Conservation (phyloP, 2,113 vertebrate species). For the Pimephales promelas region DNA sequence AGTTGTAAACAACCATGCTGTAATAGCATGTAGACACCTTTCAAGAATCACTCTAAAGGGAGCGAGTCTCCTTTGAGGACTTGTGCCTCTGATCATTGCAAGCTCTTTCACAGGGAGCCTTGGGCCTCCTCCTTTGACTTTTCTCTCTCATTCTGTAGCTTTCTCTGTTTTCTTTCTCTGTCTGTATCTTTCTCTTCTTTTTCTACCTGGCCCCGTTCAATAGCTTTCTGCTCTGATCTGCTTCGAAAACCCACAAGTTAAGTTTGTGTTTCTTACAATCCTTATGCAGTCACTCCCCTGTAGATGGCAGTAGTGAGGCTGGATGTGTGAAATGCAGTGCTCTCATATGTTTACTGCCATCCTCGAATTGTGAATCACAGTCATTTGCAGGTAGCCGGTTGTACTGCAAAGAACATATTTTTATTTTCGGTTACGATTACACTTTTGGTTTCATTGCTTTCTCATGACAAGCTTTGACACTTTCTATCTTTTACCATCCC, state of each 20-base stretch:
- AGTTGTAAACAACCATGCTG: slow-evolving; percentile 41
- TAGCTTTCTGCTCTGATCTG: slow-evolving; percentile 32
- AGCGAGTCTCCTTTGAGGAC: slow-evolving; percentile 50
- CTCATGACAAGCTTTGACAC: not conserved
- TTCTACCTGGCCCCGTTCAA: slow-evolving; percentile 37
- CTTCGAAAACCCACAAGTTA: not conserved
- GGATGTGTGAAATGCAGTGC: slow-evolving; percentile 3
- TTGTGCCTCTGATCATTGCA: slow-evolving; percentile 48
- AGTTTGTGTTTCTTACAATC: not conserved
- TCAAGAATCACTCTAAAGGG: slow-evolving; percentile 33
- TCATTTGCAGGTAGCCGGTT: slow-evolving; percentile 13
- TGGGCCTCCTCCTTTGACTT: slow-evolving; percentile 48
- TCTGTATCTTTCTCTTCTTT: slow-evolving; percentile 17
- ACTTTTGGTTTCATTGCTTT: not conserved
- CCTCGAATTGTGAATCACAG: not conserved
- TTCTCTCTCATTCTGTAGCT: slow-evolving; percentile 13
- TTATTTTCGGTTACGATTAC: not conserved
- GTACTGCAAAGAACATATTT: not conserved
- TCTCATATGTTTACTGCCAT: slow-evolving; percentile 33
- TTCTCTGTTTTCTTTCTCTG: not conserved
- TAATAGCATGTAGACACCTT: slow-evolving; percentile 43
- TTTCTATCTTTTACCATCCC: not conserved
- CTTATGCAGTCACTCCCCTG: slow-evolving; percentile 25
- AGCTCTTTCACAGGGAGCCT: slow-evolving; percentile 41
- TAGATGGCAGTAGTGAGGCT: slow-evolving; percentile 43